Conservation (phyloP, 2,888 invertebrate genomes). For the Leucophenga maculata region DNA sequence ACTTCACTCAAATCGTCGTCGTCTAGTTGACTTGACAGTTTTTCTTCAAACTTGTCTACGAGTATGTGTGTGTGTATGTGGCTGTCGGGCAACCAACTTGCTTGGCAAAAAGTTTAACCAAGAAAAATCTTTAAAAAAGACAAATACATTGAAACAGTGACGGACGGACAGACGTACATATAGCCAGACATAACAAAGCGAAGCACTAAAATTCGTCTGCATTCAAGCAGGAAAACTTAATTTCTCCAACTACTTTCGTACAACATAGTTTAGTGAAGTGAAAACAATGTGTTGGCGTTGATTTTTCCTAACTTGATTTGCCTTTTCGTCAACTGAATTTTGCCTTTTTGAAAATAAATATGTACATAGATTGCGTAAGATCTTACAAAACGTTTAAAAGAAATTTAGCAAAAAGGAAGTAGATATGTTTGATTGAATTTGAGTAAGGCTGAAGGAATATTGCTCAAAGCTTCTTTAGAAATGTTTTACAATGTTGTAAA, state of each 20-base stretch:
- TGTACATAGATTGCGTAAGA: background rate
- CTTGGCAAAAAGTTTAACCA: background rate
- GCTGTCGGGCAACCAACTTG: background rate
- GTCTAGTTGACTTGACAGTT: conserved; percentile 11
- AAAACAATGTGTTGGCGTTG: conserved; percentile 9
- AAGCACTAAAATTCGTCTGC: background rate
- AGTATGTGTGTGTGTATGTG: background rate
- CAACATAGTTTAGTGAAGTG: background rate
- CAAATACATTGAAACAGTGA: too few relatives aligned
- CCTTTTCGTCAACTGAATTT: background rate
- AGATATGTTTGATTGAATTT: too few relatives aligned
- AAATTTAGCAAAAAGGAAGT: too few relatives aligned
- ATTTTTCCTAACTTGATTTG: background rate
- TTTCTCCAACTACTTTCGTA: background rate
- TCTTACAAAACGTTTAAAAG: too few relatives aligned
- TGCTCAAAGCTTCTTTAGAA: too few relatives aligned
- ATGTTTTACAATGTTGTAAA: too few relatives aligned
- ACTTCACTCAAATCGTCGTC: conserved; percentile 6
- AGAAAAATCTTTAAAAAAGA: too few relatives aligned
- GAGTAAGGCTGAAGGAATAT: too few relatives aligned
- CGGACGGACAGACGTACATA: background rate
- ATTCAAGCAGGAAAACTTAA: conserved; percentile 10
- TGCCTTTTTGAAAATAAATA: background rate
- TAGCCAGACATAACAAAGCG: background rate
- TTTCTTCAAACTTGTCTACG: background rate